Base-by-base conservation (phyloP, 2,888 invertebrate genomes). In the Aphodius granarius region DNA sequence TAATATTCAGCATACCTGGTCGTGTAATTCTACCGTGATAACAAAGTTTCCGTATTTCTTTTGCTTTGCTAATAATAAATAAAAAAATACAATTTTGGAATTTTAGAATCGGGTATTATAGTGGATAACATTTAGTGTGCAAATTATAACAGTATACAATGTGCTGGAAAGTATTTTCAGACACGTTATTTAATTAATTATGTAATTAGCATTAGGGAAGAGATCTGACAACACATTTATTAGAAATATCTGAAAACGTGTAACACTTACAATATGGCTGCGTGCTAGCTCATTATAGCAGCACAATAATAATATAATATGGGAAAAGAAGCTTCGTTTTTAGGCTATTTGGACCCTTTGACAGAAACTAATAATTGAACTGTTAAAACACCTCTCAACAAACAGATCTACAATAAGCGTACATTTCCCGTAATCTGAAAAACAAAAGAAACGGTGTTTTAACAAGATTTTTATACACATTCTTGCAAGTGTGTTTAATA, bases 271-370 rank as follows among this genome's bases (percentile, higher is more conserved):
- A 43, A 43, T 43, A 43, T 0, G 3, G 22, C 20, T 21, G 68
- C 68, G 18, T 16, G 21, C 20, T 66, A 66, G 18, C 66, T 17
- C 15, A 13, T 9, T 13, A 68, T 68, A 20, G 20, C 68, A 15
- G n/a, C 16, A 20, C 20, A 20, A 19, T 21, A 68, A 68, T 13
- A 17, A 66, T 17, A 66, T 19, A 71, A 71, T 18, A 20, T 71
- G 43, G 71, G 18, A 66, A 66, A 66, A n/a, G 20, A 66, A 66
- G 68, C 68, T 68, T 68, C 21, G 19, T 20, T 70, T 75, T 78
- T 83, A 83, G 83, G 84, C 83, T 85, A 85, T 84, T 85, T 85
- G 85, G 85, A 85, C 85, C 85, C 85, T 81, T 84, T 82, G 77
- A 84, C 82, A 78, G 79, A 84, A 83, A 82, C 79, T 76, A 73